A percentile compares a stretch with the other conserved stretches of the same genome.
Evolutionary conservation across 2,113 vertebrate genomes (phyloP).

Genomic region (Catharus bicknelli): DNA sequence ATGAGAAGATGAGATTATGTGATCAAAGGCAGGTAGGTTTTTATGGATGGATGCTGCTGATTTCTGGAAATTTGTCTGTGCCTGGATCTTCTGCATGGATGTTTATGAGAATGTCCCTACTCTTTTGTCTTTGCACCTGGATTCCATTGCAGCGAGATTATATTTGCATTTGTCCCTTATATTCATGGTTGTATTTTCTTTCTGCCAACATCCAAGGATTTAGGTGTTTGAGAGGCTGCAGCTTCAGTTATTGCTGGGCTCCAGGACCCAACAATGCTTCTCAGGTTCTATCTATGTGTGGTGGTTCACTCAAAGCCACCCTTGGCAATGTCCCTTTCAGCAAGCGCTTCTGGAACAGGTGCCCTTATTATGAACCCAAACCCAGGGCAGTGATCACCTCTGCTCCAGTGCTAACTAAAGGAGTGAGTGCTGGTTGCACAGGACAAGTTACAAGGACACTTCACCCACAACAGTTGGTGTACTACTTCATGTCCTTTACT

Average conservation of each 20-base stretch:
- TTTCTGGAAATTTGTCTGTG: not conserved
- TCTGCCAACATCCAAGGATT: not conserved
- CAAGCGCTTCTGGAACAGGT: not conserved
- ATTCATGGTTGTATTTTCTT: not conserved
- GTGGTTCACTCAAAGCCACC: accelerated
- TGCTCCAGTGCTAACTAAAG: accelerated
- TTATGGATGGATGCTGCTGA: not conserved
- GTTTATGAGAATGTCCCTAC: not conserved
- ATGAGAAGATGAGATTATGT: not conserved
- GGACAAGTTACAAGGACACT: not conserved
- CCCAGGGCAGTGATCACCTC: accelerated
- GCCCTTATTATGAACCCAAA: not conserved
- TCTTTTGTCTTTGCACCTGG: not conserved
- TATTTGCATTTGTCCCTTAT: not conserved
- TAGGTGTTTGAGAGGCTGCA: not conserved
- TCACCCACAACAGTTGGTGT: accelerated
- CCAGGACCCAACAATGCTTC: not conserved
- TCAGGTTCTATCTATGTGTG: not conserved
- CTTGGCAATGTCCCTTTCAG: not conserved
- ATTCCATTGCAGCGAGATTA: not conserved
- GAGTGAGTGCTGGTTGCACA: not conserved
- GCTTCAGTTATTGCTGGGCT: not conserved
- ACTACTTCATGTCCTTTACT: not conserved
- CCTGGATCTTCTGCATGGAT: not conserved
- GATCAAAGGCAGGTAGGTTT: not conserved